A percentile compares a stretch with the other conserved stretches of the same genome.
These are phyloP conservation scores for Zootermopsis nevadensis DNA, from an alignment of 2,888 invertebrate species.

Conservation along the genomic window DNA sequence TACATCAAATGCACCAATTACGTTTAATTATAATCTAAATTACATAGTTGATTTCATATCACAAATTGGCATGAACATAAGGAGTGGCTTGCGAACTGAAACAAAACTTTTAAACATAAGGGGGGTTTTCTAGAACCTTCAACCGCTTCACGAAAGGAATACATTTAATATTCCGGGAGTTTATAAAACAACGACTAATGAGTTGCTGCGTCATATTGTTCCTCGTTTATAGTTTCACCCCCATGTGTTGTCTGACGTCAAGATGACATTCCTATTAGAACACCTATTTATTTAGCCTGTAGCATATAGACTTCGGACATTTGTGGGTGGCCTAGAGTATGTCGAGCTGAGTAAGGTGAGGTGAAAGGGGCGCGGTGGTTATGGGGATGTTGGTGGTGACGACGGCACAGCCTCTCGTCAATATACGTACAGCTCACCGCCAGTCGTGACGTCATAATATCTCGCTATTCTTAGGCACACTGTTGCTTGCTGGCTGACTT, in stretches of 20 bases:
- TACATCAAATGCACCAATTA: neutral
- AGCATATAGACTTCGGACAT: neutral
- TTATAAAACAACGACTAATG: neutral
- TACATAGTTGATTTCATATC: too few relatives aligned
- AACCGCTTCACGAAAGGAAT: too few relatives aligned
- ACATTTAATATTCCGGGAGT: too few relatives aligned
- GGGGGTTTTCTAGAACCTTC: too few relatives aligned
- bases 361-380: neutral
- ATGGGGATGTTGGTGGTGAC: constrained; percentile 24
- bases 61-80: too few relatives aligned
- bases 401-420: constrained; percentile 44
- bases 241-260: constrained; percentile 10
- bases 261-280: neutral
- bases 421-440: constrained; percentile 44
- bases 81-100: too few relatives aligned
- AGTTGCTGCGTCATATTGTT: neutral
- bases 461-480: constrained; percentile 49
- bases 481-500: constrained; percentile 27
- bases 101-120: too few relatives aligned
- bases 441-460: constrained; percentile 44
- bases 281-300: neutral
- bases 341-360: neutral
- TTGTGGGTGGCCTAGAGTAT: constrained; percentile 10
- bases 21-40: neutral
- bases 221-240: constrained; percentile 9